Percentiles rank a stretch among this genome's conserved stretches.
These are phyloP conservation scores for Notocelia uddmanniana DNA, from an alignment of 2,888 invertebrate genomes.

Conservation along the genomic window DNA sequence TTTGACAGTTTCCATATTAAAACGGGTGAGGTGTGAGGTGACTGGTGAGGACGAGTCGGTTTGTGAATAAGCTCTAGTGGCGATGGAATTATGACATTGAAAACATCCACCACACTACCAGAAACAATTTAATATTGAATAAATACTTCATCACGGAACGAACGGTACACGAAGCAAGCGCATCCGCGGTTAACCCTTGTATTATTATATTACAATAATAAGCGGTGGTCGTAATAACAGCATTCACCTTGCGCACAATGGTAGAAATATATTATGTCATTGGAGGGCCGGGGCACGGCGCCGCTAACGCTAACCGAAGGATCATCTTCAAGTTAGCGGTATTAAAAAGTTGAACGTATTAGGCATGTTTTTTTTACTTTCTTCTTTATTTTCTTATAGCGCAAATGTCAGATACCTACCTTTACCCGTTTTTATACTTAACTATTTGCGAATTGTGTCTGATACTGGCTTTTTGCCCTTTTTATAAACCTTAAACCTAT, in stretches of 20 bases:
- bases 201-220: constrained; percentile 58
- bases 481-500: too few species aligned
- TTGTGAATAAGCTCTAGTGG: too few species aligned
- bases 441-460: neutral
- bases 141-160: constrained; percentile 28
- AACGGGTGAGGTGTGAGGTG: too few species aligned
- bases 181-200: constrained; percentile 45
- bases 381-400: neutral
- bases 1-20: too few species aligned
- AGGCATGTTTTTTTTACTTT: neutral
- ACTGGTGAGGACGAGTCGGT: too few species aligned
- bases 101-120: neutral
- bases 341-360: constrained; percentile 12
- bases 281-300: constrained; percentile 51
- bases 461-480: too few species aligned
- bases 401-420: neutral
- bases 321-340: constrained; percentile 11
- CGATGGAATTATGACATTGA: too few species aligned
- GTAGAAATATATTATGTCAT: constrained; percentile 71
- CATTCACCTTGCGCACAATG: constrained; percentile 70
- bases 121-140: constrained; percentile 21
- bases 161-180: constrained; percentile 38
- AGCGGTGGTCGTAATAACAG: constrained; percentile 65
- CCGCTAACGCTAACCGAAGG: constrained; percentile 23
- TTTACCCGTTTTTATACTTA: neutral